Evolutionary conservation across 2,797 vertebrate species (phyloP), one percentile per base, ranked within the genome.

Genomic region (Hapalemur alaotrensis): DNA sequence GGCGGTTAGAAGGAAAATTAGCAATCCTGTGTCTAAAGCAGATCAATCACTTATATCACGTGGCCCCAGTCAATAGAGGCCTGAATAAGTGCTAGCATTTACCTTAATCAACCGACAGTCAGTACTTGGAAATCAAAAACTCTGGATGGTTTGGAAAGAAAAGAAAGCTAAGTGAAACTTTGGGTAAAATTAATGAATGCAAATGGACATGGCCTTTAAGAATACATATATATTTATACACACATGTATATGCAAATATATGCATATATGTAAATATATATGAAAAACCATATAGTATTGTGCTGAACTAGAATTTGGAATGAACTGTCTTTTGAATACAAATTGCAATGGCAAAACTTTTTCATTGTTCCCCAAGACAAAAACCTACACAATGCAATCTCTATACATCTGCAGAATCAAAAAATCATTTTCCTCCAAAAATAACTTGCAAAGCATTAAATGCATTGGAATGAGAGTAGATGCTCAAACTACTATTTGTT

Each of bases 21-120:
- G 97, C 98, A 98, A 96, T 95, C 95, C 95, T 93, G 83, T 80
- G 95, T 97, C 98, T 97, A 96, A 91, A 84, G 93, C 9, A 57
- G 98, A 99, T 98, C 98, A 98, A 98, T 98, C 96, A 96, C 92
- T 97, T 73, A 80, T 52, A 93, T 97, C 98, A 98, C 97, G 89
- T 98, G 98, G 95, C 90, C 89, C 97, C 95, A 95, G 97, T 98
- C 98, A 93, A 98, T 98, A 98, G 97, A 96, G 96, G 97, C 98
- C 98, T 80, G 96, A 97, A 95, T 97, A 98, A 98, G 97, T 97
- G 97, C 95, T 96, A 97, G 90, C 96, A 95, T 95, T 98, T 98
- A 98, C 98, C 98, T 98, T 98, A 98, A 98, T 98, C 98, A 98
- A 95, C 95, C 97, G 97, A 92, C 97, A 95, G 96, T 78, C 91